Base-by-base conservation (phyloP, 2,113 vertebrate genomes). In the Gavialis gangeticus region DNA sequence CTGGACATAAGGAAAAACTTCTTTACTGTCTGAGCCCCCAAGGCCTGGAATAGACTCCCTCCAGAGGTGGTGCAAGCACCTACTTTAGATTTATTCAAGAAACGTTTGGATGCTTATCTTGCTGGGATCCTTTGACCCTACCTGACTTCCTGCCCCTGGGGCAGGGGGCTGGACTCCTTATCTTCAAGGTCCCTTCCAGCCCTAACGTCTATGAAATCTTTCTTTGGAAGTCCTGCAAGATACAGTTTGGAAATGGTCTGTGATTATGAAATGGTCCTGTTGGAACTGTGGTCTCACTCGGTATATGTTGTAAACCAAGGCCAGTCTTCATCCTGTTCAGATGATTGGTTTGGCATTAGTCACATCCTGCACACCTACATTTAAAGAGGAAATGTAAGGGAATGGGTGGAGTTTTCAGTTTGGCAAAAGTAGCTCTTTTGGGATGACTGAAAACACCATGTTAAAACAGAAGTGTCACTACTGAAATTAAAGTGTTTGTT, bases 261-360 rank as follows among this genome's bases (percentile, higher is more conserved):
- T 67, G 8, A 66, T 17, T 69, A 76, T 71, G 84, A 56, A 55
- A 77, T 94, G 93, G 85, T 80, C 90, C 85, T 37, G 57, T 88
- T 89, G 64, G 79, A 93, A 76, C 77, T 90, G 76, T 57, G 88
- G 67, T 81, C 22, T 85, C 71, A 90, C 95, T 54, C 64, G 79
- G 88, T 79, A 62, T 19, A 8, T 0, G 10, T 15, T 46, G 76
- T 34, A 57, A 75, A 79, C 69, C 85, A 87, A 85, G 87, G 24
- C 67, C 75, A 69, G 82, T 79, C 25, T 93, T 92, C 82, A 95
- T 84, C 75, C 75, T 90, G 91, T 92, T 96, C 95, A 96, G 87
- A 82, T 88, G 96, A 71, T 96, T 93, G 21, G 30, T 91, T 55
- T 89, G 66, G 46, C 62, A 95, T 96, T 96, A 96, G 93, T 97